phyloP scores from a whole-genome alignment of 2,797 vertebrate genomes.

The Oophaga sylvatica region DNA sequence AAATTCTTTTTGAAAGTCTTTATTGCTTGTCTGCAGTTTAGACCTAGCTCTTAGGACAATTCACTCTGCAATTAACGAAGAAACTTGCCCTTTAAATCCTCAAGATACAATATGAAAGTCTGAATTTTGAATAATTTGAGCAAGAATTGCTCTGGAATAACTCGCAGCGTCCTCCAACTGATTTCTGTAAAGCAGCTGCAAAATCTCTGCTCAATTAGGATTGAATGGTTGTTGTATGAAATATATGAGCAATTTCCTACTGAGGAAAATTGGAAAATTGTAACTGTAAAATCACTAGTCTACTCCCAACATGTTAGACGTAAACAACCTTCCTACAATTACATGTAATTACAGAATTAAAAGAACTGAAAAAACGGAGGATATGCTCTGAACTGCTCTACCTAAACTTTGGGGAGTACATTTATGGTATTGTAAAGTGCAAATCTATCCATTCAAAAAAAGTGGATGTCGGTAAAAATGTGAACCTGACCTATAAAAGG shows the following conservation, averaged over 20 bases:
- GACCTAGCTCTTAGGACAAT: no score
- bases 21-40: no score
- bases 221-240: slow-evolving; percentile 5
- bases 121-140: background rate
- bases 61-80: no score
- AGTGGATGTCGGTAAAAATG: background rate
- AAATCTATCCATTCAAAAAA: background rate
- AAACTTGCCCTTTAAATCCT: background rate
- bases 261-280: slow-evolving; percentile 29
- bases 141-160: background rate
- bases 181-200: slow-evolving; percentile 14
- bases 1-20: no score
- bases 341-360: background rate
- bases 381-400: background rate
- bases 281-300: slow-evolving; percentile 13
- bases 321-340: background rate
- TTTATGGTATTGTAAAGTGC: background rate
- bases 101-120: background rate
- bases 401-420: background rate
- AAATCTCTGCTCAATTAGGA: slow-evolving; percentile 22
- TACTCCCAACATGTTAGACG: slow-evolving; percentile 9
- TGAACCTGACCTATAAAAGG: background rate
- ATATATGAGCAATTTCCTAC: slow-evolving; percentile 27
- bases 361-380: background rate
- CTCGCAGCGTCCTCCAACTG: background rate